These are phyloP conservation scores for Elaeidobius kamerunicus DNA, from an alignment of 2,888 invertebrate species.

Conservation along the genomic window DNA sequence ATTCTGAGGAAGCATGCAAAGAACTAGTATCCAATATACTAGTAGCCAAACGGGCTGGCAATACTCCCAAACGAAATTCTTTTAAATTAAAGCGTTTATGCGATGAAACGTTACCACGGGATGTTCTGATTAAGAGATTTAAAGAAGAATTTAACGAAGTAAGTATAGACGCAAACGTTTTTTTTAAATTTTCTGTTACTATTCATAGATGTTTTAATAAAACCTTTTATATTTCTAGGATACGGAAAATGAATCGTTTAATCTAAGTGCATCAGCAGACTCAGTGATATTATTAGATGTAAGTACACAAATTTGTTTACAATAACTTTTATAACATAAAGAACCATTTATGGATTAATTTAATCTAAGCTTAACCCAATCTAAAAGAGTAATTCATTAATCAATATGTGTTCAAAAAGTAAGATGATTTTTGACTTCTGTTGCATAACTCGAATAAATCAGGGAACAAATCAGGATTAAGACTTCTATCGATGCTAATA, in stretches of 20 bases:
- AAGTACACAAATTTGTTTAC: constrained; percentile 6
- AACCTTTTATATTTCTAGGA: constrained; percentile 8
- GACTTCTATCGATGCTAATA: no score
- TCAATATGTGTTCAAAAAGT: no score
- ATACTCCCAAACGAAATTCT: constrained; percentile 31
- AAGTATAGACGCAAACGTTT: constrained; percentile 4
- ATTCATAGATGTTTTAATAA: background rate
- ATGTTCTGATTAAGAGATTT: constrained; percentile 33
- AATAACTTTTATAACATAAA: background rate
- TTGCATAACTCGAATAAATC: no score
- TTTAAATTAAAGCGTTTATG: constrained; percentile 23
- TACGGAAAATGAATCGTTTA: constrained; percentile 19
- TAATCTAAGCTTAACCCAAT: no score
- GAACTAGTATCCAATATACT: constrained; percentile 24
- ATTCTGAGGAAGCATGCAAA: constrained; percentile 2
- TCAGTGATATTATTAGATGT: constrained; percentile 12
- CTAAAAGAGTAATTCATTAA: no score
- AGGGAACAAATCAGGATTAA: no score
- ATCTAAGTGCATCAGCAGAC: constrained; percentile 15
- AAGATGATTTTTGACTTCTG: no score
- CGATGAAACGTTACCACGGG: constrained; percentile 31
- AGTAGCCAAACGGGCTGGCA: constrained; percentile 28
- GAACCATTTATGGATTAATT: background rate
- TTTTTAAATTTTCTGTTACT: background rate
- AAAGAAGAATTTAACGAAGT: constrained; percentile 25